These are phyloP conservation scores for Nomada fabriciana DNA, from an alignment of 2,888 invertebrate species.

Conservation along the genomic window DNA sequence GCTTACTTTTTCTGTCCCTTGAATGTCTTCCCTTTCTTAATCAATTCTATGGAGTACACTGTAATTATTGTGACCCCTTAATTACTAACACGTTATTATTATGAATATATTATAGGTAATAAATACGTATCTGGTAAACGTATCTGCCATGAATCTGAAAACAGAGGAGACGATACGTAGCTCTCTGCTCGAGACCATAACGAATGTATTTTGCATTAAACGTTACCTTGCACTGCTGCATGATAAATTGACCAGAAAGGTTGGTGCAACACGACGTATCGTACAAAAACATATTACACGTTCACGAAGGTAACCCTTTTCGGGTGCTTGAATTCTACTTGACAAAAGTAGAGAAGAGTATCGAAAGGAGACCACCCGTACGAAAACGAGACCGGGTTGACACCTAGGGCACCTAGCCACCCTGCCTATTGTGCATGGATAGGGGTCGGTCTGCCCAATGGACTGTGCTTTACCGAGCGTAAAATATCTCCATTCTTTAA, in stretches of 20 bases:
- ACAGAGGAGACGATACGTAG: too few species aligned
- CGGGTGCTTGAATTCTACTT: conserved; percentile 46
- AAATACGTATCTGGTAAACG: too few species aligned
- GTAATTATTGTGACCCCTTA: too few species aligned
- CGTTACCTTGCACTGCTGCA: not conserved
- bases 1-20: too few species aligned
- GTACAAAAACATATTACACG: conserved; percentile 13
- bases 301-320: conserved; percentile 58
- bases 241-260: not conserved
- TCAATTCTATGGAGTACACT: too few species aligned
- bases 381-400: conserved; percentile 78
- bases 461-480: conserved; percentile 82
- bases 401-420: conserved; percentile 75
- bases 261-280: not conserved
- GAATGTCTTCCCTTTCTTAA: too few species aligned
- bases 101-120: too few species aligned
- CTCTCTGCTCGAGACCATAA: not conserved
- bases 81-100: too few species aligned
- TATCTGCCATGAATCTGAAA: too few species aligned
- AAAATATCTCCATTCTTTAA: conserved; percentile 81
- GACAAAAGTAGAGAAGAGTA: conserved; percentile 64
- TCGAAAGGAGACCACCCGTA: conserved; percentile 73
- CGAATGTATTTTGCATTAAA: not conserved
- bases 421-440: conserved; percentile 68
- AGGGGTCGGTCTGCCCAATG: conserved; percentile 68